These are phyloP conservation scores for Trachelus iudaicus DNA, from an alignment of 2,888 invertebrate species.

Conservation along the genomic window DNA sequence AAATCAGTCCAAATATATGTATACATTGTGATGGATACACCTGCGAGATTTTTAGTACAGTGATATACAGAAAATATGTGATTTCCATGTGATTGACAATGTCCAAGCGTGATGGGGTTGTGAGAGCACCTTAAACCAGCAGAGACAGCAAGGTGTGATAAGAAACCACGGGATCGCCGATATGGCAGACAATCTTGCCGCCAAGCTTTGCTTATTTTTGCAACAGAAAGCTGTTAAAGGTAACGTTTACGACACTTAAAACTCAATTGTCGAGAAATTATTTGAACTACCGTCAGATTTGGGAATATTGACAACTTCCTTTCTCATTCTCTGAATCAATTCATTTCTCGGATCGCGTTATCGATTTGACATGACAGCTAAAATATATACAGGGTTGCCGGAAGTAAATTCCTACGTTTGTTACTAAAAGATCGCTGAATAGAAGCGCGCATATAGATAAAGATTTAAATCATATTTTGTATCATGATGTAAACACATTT, in stretches of 20 bases:
- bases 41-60: neutral
- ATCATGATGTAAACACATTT: neutral
- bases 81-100: no score
- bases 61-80: neutral
- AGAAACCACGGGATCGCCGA: constrained; percentile 7
- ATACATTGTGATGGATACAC: neutral
- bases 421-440: neutral
- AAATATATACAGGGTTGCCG: neutral
- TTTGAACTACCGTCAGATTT: neutral
- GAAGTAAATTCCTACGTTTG: neutral
- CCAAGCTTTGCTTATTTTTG: constrained; percentile 56
- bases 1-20: neutral
- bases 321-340: neutral
- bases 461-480: neutral
- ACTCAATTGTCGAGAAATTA: constrained; percentile 1
- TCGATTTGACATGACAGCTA: neutral
- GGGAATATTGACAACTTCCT: neutral
- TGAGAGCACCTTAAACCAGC: neutral
- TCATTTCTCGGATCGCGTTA: neutral
- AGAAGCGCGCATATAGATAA: neutral
- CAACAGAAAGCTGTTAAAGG: constrained; percentile 51
- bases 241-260: constrained; percentile 26
- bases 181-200: constrained; percentile 63
- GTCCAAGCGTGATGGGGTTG: neutral
- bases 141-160: neutral